These are phyloP conservation scores for Epinephelus awoara DNA, from an alignment of 2,797 vertebrate genomes.

Conservation along the genomic window DNA sequence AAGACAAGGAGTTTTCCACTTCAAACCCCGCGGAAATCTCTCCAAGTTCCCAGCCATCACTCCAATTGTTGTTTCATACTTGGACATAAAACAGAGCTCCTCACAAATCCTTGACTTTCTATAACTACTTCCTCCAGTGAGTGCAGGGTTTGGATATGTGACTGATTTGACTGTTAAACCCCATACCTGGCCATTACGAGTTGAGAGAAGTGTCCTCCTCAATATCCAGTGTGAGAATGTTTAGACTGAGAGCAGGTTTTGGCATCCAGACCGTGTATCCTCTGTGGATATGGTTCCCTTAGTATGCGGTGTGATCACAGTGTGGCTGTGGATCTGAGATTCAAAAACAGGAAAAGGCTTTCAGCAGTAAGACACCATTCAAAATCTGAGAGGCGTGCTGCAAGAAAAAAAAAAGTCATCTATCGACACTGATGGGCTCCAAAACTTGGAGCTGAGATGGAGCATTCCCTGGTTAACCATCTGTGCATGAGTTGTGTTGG, in stretches of 20 bases:
- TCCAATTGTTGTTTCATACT: slow-evolving; percentile 66
- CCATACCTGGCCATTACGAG: slow-evolving; percentile 52
- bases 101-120: slow-evolving; percentile 55
- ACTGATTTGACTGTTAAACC: slow-evolving; percentile 43
- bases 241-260: slow-evolving; percentile 56
- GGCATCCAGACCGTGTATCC: slow-evolving; percentile 39
- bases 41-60: slow-evolving; percentile 62
- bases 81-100: slow-evolving; percentile 65
- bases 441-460: slow-evolving; percentile 10
- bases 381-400: slow-evolving; percentile 58
- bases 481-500: slow-evolving; percentile 26
- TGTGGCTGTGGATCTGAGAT: slow-evolving; percentile 41
- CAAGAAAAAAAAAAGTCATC: slow-evolving; percentile 45
- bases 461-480: slow-evolving; percentile 33
- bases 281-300: slow-evolving; percentile 48
- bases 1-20: slow-evolving; percentile 70
- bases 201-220: slow-evolving; percentile 44
- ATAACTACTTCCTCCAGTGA: slow-evolving; percentile 56
- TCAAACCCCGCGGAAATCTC: slow-evolving; percentile 51
- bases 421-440: slow-evolving; percentile 34
- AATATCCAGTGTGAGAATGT: slow-evolving; percentile 51
- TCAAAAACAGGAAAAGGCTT: slow-evolving; percentile 61
- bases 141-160: slow-evolving; percentile 49
- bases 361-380: slow-evolving; percentile 49
- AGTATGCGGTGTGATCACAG: slow-evolving; percentile 39